Evolutionary conservation across 2,113 vertebrate species (phyloP).

Genomic region (Poecile atricapillus): DNA sequence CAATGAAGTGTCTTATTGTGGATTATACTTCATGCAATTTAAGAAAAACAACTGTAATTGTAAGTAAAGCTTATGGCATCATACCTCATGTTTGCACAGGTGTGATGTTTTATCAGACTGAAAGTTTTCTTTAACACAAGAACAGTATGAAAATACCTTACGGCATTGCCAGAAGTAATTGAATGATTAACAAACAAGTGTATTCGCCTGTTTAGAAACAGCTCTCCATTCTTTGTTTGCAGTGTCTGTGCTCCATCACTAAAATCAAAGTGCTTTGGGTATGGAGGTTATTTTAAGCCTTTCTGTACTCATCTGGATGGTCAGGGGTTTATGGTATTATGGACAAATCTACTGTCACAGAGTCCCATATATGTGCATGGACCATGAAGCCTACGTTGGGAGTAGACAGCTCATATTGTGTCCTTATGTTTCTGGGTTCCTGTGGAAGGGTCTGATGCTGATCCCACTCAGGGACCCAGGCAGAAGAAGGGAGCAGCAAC

Average conservation of each 20-base stretch:
- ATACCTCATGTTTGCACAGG: slow-evolving; percentile 68
- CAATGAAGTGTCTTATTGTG: slow-evolving; percentile 59
- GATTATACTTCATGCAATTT: slow-evolving; percentile 58
- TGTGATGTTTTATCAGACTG: slow-evolving; percentile 61
- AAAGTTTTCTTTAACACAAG: slow-evolving; percentile 37
- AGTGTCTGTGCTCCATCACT: neutral
- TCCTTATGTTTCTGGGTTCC: neutral
- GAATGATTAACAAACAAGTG: slow-evolving; percentile 44
- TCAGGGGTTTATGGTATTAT: neutral
- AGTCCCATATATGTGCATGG: rapidly evolving
- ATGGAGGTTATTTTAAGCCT: neutral
- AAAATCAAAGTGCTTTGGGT: neutral
- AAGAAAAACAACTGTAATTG: slow-evolving; percentile 64
- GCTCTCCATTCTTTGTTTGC: neutral
- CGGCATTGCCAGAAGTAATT: neutral
- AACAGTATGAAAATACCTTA: slow-evolving; percentile 9
- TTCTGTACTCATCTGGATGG: neutral
- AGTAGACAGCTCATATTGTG: neutral
- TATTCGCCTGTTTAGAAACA: slow-evolving; percentile 29
- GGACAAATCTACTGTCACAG: neutral
- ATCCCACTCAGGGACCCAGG: neutral
- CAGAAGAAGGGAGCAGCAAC: neutral
- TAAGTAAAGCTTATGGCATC: slow-evolving; percentile 65
- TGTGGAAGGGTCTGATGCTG: neutral
- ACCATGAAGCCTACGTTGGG: neutral